phyloP scores from a whole-genome alignment of 2,113 vertebrate genomes.

The Siniperca knerii region DNA sequence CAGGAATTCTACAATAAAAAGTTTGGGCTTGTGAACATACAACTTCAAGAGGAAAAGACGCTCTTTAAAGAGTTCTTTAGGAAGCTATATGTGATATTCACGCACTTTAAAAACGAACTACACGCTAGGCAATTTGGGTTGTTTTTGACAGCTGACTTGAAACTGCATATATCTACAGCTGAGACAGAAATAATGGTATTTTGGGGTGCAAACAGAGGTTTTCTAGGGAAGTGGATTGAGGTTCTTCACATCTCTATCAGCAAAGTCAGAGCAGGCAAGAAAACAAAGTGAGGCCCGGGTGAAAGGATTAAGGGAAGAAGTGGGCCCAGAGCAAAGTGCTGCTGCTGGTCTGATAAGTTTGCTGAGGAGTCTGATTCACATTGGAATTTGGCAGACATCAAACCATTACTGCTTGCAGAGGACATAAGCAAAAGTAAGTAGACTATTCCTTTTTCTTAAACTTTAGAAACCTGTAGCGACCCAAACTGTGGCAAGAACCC shows the following conservation, averaged over 20 bases:
- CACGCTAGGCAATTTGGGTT: background rate
- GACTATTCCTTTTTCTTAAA: slow-evolving; percentile 14
- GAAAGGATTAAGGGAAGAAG: slow-evolving; percentile 67
- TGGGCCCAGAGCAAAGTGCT: slow-evolving; percentile 70
- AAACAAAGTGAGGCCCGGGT: slow-evolving; percentile 64
- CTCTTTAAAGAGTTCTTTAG: slow-evolving; percentile 7
- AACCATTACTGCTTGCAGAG: slow-evolving; percentile 44
- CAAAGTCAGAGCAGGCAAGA: slow-evolving; percentile 59
- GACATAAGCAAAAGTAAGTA: slow-evolving; percentile 28
- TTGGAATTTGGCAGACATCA: slow-evolving; percentile 57
- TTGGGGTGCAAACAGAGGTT: slow-evolving; percentile 12
- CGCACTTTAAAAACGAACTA: background rate
- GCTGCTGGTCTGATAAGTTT: slow-evolving; percentile 70
- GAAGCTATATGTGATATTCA: slow-evolving; percentile 4
- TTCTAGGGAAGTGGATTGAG: slow-evolving; percentile 25
- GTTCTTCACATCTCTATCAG: slow-evolving; percentile 60
- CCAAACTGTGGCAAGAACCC: background rate
- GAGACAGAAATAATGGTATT: slow-evolving; percentile 19
- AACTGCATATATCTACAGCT: slow-evolving; percentile 28
- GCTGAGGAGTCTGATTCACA: slow-evolving; percentile 64
- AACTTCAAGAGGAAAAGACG: background rate
- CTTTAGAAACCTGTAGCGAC: slow-evolving; percentile 29
- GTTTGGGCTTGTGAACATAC: background rate
- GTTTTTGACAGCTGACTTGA: slow-evolving; percentile 22
- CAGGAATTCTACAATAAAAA: background rate